Evolutionary conservation across 1,140 invertebrate genomes (phyloP), one percentile per base, ranked within the genome.

Genomic region (Cydia fagiglandana): DNA sequence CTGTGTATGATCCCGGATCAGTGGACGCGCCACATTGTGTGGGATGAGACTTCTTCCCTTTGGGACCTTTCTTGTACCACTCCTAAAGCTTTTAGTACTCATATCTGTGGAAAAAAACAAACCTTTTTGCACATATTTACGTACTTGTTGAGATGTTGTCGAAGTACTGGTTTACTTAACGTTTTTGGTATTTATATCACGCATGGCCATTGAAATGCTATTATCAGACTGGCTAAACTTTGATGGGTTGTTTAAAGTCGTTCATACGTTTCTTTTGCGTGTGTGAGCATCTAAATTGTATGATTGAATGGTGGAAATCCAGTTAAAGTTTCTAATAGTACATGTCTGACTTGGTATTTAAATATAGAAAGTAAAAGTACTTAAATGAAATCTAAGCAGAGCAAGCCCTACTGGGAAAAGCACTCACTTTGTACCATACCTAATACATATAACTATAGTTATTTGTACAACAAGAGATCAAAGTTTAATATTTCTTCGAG

Each of bases 1-100:
- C 78, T 75, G 73, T 70, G 76, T 77, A 41, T 45, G 66, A 74
- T 78, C 78, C 73, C 77, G 77, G 77, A 79, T 79, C 77, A 80
- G 76, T 78, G 73, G 79, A 66, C 61, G 77, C 6, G 45, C 77
- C 73, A 82, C 79, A 47, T 80, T 79, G 76, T 53, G 75, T 79
- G 53, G 50, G 75, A 77, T 78, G 79, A 73, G 73, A n/a, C n/a
- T 17, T 70, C n/a, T 70, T 70, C 66, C 66, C 34, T 10, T 70
- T 70, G 30, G 15, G 34, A 38, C 66, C 30, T 2, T 17, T 53
- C 45, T 53, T 12, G 15, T 53, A 53, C 47, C 2, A 13, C 6
- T 53, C n/a, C 15, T 12, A 17, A 53, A n/a, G 15, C 12, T 7
- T 12, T 53, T 17, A 1, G 1, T 5, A 53, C 15, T 53, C 6